A percentile compares a stretch with the other conserved stretches of the same genome.
Conservation (phyloP, 2,797 vertebrate species). For the Molossus alvarezi region DNA sequence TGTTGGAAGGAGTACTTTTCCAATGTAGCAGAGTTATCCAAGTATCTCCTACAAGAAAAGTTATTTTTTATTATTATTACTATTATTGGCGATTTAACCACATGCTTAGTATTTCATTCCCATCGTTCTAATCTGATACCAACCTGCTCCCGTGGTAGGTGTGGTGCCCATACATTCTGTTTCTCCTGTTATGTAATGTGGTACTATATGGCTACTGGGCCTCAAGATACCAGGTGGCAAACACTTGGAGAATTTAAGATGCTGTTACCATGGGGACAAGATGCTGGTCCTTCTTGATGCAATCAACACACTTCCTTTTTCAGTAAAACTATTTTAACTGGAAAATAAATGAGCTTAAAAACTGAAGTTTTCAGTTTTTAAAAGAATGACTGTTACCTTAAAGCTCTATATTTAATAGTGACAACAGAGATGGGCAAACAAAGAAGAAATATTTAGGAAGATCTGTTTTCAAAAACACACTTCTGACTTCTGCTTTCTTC, state of each 20-base stretch:
- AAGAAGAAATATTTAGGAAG: slow-evolving; percentile 20
- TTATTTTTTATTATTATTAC: background rate
- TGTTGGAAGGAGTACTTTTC: background rate
- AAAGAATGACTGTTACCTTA: slow-evolving; percentile 68
- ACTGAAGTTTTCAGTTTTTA: slow-evolving; percentile 69
- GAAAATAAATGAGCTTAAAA: slow-evolving; percentile 75
- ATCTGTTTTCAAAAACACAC: background rate
- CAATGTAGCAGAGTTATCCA: background rate
- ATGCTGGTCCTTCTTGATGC: slow-evolving; percentile 63
- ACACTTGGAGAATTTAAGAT: slow-evolving; percentile 77
- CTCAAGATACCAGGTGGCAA: slow-evolving; percentile 77
- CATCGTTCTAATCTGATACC: slow-evolving; percentile 25
- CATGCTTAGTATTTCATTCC: slow-evolving; percentile 16
- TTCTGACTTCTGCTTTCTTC: slow-evolving; percentile 38
- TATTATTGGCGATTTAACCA: slow-evolving; percentile 38
- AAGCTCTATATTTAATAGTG: slow-evolving; percentile 57
- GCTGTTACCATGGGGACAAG: slow-evolving; percentile 82
- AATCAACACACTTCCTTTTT: slow-evolving; percentile 79
- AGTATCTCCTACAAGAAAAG: slow-evolving; percentile 15
- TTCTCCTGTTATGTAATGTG: background rate
- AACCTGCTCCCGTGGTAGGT: background rate
- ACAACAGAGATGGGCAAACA: slow-evolving; percentile 2
- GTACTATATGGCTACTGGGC: slow-evolving; percentile 20
- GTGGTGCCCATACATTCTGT: background rate
- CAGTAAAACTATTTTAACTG: slow-evolving; percentile 66